Base-by-base conservation (phyloP, 2,113 vertebrate genomes). In the Erythrolamprus reginae region DNA sequence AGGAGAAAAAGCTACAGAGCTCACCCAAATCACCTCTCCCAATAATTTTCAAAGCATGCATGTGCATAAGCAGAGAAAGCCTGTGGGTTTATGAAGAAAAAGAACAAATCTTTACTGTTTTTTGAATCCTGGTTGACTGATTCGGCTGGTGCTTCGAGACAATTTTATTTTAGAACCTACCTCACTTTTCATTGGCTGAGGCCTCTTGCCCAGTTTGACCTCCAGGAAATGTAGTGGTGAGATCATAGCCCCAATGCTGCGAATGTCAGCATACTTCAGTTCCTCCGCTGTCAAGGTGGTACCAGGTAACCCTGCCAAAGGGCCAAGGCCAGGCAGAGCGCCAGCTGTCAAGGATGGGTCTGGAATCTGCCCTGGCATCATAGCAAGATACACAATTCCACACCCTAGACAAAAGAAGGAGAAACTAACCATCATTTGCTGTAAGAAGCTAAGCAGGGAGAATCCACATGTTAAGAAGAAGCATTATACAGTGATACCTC, bases 331-430 rank as follows among this genome's bases (percentile, higher is more conserved):
- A 90, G 98, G 98, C 96, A 99, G 96, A 5, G 98, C 98, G 51
- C 98, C 99, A 0, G 98, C 98, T 42, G 98, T 98, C 97, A 99
- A 97, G 0, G 98, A 98, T 94, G 98, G 98, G 96, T 99, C 98
- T 24, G 98, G 98, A 95, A 99, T 98, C 98, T 98, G 98, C 96
- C 99, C 99, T 95, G 99, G 99, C 99, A 99, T 99, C 98, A 98
- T 97, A 97, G 98, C 98, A 98, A 96, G 97, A 97, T 92, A 95
- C 96, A 90, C 48, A 38, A 95, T 92, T 92, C 88, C 55, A 8
- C 23, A 85, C 94, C 93, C 97, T 97, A 94, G 3, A 42, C 12
- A 56, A 91, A 55, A 88, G 52, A 91, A 91, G 83, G 21, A 91
- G 90, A 88, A 83, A 28, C 77, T 33, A 42, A 58, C 77, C 45